phyloP scores from a whole-genome alignment of 2,888 invertebrate species.

The Incurvaria masculella region DNA sequence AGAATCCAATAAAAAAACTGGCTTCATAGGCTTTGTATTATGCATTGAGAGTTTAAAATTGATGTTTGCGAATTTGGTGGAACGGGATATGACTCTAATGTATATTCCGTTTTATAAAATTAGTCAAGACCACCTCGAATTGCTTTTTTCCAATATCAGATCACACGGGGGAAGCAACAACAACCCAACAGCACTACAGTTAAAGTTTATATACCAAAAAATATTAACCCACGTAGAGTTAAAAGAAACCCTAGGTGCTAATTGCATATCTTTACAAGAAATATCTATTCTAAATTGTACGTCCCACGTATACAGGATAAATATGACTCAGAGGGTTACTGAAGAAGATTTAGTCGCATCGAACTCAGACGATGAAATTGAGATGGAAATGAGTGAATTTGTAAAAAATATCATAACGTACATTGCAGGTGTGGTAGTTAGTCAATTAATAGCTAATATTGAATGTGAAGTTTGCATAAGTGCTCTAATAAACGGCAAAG shows the following conservation, averaged over 20 bases:
- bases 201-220: neutral
- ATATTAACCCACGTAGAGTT: slow-evolving; percentile 11
- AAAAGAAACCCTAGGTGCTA: slow-evolving; percentile 6
- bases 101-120: too few species aligned
- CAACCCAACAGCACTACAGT: slow-evolving; percentile 6
- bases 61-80: too few species aligned
- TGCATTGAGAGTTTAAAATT: too few species aligned
- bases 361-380: slow-evolving; percentile 10
- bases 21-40: too few species aligned
- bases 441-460: slow-evolving; percentile 10
- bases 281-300: slow-evolving; percentile 9
- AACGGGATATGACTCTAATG: too few species aligned
- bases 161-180: slow-evolving; percentile 4
- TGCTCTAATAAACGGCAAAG: too few species aligned
- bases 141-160: slow-evolving; percentile 2
- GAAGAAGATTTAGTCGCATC: slow-evolving; percentile 4
- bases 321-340: slow-evolving; percentile 1
- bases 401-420: neutral
- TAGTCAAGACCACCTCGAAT: neutral
- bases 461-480: neutral
- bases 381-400: slow-evolving; percentile 2
- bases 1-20: too few species aligned
- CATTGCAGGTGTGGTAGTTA: slow-evolving; percentile 11
- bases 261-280: slow-evolving; percentile 10
- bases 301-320: slow-evolving; percentile 8